phyloP scores from a whole-genome alignment of 2,888 invertebrate genomes.

The Hypomecis punctinalis region DNA sequence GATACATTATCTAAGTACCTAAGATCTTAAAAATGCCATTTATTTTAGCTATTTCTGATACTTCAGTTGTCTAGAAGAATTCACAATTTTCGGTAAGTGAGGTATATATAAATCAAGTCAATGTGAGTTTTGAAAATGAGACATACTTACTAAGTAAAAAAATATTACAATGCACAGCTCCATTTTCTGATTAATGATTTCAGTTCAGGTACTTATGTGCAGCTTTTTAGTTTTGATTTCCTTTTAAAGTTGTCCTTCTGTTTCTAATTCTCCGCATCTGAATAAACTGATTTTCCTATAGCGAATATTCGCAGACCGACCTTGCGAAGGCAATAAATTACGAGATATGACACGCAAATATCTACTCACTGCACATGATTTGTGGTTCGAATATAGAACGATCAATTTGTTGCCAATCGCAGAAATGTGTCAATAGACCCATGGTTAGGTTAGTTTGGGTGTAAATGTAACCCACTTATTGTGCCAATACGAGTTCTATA shows the following conservation, averaged over 20 bases:
- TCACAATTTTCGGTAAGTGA: no score
- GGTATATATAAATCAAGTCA: no score
- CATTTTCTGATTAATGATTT: no score
- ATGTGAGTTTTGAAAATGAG: no score
- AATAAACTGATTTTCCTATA: slow-evolving; percentile 17
- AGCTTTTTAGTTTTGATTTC: neutral
- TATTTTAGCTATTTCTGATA: no score
- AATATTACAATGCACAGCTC: no score
- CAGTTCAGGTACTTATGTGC: no score
- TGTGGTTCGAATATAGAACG: slow-evolving; percentile 51
- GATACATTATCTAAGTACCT: no score
- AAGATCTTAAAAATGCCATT: no score
- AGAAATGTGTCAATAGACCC: slow-evolving; percentile 30
- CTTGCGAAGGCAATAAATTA: slow-evolving; percentile 73
- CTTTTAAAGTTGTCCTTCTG: slow-evolving; percentile 1
- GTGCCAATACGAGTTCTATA: neutral
- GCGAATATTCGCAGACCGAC: slow-evolving; percentile 55
- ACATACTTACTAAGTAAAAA: no score
- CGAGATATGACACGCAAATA: slow-evolving; percentile 78
- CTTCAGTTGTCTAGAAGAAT: no score
- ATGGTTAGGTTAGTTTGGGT: neutral
- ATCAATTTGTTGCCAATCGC: slow-evolving; percentile 55
- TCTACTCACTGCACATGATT: slow-evolving; percentile 73
- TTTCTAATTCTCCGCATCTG: slow-evolving; percentile 2
- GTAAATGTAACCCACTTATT: slow-evolving; percentile 1